Conservation (phyloP, 2,113 vertebrate species). For the Ailuropoda melanoleuca region DNA sequence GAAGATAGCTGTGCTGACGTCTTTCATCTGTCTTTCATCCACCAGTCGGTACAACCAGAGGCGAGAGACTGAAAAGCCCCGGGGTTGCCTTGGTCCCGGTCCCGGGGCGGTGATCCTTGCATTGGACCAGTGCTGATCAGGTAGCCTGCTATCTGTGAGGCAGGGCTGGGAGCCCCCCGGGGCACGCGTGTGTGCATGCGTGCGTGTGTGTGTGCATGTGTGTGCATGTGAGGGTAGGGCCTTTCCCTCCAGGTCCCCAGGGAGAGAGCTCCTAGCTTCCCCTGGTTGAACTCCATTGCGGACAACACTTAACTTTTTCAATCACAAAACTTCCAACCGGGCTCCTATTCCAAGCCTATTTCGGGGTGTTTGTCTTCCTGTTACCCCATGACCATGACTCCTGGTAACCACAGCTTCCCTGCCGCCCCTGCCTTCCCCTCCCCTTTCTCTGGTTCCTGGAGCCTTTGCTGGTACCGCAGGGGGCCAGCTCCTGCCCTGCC, state of each 20-base stretch:
- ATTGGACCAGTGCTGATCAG: rapidly evolving
- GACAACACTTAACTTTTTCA: neutral
- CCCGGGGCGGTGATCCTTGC: neutral
- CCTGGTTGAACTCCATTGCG: neutral
- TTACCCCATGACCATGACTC: rapidly evolving
- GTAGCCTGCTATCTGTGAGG: neutral
- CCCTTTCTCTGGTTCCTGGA: neutral
- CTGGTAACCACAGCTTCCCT: no score
- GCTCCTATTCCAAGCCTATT: neutral
- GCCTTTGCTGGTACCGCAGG: neutral
- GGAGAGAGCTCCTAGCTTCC: neutral
- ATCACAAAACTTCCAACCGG: neutral
- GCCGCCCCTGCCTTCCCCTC: neutral
- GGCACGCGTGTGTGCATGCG: rapidly evolving
- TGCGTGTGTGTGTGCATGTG: neutral
- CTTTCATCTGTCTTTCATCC: neutral
- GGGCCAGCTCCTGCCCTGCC: neutral
- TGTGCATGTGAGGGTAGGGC: rapidly evolving
- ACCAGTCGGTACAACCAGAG: rapidly evolving
- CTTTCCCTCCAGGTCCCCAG: neutral
- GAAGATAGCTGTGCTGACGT: neutral
- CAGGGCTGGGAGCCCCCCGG: neutral
- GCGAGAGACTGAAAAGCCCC: rapidly evolving
- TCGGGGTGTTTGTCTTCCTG: neutral
- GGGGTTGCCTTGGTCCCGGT: neutral